phyloP scores from a whole-genome alignment of 2,113 vertebrate species.

The Notechis scutatus region DNA sequence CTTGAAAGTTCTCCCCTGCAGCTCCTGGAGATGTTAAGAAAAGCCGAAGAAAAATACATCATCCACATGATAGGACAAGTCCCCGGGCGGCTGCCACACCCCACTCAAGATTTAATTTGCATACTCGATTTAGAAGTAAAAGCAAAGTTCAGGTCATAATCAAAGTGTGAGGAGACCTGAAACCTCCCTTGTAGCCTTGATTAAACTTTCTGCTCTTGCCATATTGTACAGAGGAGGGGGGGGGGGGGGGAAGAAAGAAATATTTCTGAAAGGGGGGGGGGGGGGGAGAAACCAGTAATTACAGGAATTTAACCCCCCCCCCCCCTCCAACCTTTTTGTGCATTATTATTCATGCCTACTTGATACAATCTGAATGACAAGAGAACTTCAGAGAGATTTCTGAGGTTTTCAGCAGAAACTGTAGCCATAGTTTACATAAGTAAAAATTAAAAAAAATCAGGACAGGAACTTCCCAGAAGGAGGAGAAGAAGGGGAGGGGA shows the following conservation, averaged over 20 bases:
- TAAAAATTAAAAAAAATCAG: background rate
- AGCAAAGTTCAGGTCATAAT: constrained; percentile 68
- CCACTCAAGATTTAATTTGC: constrained; percentile 52
- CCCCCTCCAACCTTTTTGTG: constrained; percentile 20
- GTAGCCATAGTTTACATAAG: rapidly evolving
- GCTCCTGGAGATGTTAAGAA: constrained; percentile 37
- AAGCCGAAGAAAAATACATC: constrained; percentile 47
- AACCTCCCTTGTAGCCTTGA: constrained; percentile 18
- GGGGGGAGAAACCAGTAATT: constrained; percentile 29
- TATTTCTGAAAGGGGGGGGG: background rate
- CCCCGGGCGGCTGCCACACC: constrained; percentile 60
- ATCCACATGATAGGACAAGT: constrained; percentile 59
- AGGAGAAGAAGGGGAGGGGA: background rate
- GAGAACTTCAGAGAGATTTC: constrained; percentile 65
- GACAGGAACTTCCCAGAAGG: rapidly evolving
- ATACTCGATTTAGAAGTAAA: constrained; percentile 66
- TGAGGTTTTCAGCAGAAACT: constrained; percentile 31
- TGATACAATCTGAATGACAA: constrained; percentile 57
- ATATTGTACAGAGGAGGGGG: background rate
- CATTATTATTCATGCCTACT: constrained; percentile 55
- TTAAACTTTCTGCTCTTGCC: constrained; percentile 18
- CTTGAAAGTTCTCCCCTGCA: background rate
- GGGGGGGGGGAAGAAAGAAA: background rate
- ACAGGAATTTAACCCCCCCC: constrained; percentile 35
- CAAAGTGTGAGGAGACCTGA: constrained; percentile 58